Base-by-base conservation (phyloP, 2,113 vertebrate genomes). In the Alexandromys fortis region DNA sequence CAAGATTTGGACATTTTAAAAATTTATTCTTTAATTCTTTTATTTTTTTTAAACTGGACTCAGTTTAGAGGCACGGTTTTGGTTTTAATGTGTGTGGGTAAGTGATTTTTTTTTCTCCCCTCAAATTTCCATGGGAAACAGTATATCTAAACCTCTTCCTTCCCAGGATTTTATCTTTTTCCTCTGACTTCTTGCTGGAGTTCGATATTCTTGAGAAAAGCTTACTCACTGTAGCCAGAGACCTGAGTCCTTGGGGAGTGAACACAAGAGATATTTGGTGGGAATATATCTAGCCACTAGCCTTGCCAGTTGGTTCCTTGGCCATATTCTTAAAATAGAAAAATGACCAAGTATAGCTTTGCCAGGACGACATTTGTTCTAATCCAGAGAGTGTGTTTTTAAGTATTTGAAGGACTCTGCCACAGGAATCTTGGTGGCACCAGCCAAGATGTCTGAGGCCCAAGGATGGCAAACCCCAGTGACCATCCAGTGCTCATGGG, bases 261-360 rank as follows among this genome's bases (percentile, higher is more conserved):
- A 93, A 76, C 61, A 70, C 52, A 68, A 72, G 79, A 89, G 92
- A 78, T 70, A 65, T 86, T 94, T 73, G 94, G 89, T 96, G 86
- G 89, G 92, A 96, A 93, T 47, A 17, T 94, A 86, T 96, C 89
- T 91, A 91, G 73, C 91, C 94, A 26, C 77, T 28, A 68, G 33
- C 42, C n/a, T 58, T 92, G 89, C 95, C 97, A 97, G 96, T 92
- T 97, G 97, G 94, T 96, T 96, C 94, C 94, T 26, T 91, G 95
- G 82, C 95, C 68, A 76, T 94, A 86, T 47, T 96, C 97, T 97
- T 97, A 98, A 98, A 98, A 98, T 98, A 98, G 97, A 97, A 96
- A 96, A 97, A 97, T 97, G 97, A 98, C 96, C 79, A 93, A 95
- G 91, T 88, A 83, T 7, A 89, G 11, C 68, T 82, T 58, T 95